A percentile compares a stretch with the other conserved stretches of the same genome.
Evolutionary conservation across 2,888 invertebrate genomes (phyloP).

Genomic region (Mesoligia furuncula): DNA sequence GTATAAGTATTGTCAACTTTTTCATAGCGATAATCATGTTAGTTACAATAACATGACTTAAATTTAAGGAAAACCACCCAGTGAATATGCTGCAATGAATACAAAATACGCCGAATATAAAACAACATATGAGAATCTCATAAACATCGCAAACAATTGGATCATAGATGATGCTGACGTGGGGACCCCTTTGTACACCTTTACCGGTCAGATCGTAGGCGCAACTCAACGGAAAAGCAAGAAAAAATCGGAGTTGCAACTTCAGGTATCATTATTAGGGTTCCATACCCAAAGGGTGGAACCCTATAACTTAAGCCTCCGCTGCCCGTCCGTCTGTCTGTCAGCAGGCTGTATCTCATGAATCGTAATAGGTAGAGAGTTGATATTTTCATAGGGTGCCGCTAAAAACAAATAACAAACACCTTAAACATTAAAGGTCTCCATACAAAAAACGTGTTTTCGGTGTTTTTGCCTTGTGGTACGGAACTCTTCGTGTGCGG

Average conservation of each 20-base stretch:
- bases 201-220: conserved; percentile 81
- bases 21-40: neutral
- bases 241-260: conserved; percentile 82
- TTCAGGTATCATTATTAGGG: conserved; percentile 70
- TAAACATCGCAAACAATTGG: conserved; percentile 86
- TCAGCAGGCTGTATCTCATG: neutral
- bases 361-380: neutral
- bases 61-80: conserved; percentile 77
- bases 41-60: neutral
- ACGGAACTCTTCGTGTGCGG: neutral
- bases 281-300: neutral
- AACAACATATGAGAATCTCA: conserved; percentile 79
- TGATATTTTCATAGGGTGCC: neutral
- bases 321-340: neutral
- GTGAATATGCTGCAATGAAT: conserved; percentile 79
- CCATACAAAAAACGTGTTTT: neutral
- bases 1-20: neutral
- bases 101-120: conserved; percentile 84
- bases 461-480: neutral
- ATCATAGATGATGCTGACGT: conserved; percentile 80
- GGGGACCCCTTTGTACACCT: conserved; percentile 77
- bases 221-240: conserved; percentile 80
- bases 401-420: neutral
- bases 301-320: neutral
- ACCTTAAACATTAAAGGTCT: neutral